Conservation (phyloP, 2,888 invertebrate genomes). For the Notocelia uddmanniana region DNA sequence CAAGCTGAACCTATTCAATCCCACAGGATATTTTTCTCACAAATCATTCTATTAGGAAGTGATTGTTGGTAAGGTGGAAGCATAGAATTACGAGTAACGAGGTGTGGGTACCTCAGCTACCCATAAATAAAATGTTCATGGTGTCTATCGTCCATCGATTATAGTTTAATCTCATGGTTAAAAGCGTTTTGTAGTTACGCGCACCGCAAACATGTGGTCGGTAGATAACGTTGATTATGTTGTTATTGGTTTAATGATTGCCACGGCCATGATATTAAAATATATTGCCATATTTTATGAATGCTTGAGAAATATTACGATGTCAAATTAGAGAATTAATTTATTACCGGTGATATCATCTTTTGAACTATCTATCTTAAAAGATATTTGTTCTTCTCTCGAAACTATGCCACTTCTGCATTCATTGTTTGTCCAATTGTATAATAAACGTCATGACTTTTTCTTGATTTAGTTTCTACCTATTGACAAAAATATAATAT, state of each 20-base stretch:
- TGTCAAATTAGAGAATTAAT: slow-evolving; percentile 11
- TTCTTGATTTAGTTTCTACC: too few species aligned
- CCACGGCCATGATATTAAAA: slow-evolving; percentile 9
- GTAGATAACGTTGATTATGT: slow-evolving; percentile 33
- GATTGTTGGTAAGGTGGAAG: too few species aligned
- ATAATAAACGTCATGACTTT: too few species aligned
- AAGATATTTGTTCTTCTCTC: background rate
- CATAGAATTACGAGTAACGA: too few species aligned
- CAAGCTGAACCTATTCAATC: too few species aligned
- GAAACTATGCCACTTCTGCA: too few species aligned
- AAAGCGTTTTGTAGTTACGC: slow-evolving; percentile 43
- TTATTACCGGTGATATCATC: slow-evolving; percentile 16
- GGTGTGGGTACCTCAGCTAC: too few species aligned
- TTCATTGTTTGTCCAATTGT: too few species aligned
- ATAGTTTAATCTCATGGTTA: slow-evolving; percentile 28
- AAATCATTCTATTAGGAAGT: too few species aligned
- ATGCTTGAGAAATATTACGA: background rate
- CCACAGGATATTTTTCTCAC: too few species aligned
- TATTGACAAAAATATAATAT: too few species aligned
- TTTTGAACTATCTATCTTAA: background rate
- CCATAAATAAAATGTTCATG: background rate
- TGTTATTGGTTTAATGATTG: slow-evolving; percentile 29
- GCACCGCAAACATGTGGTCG: slow-evolving; percentile 23
- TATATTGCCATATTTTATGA: slow-evolving; percentile 25
- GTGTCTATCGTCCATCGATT: slow-evolving; percentile 27